Percentiles rank a stretch among this genome's conserved stretches.
phyloP scores from a whole-genome alignment of 2,888 invertebrate genomes.

The Hartigia nigra region DNA sequence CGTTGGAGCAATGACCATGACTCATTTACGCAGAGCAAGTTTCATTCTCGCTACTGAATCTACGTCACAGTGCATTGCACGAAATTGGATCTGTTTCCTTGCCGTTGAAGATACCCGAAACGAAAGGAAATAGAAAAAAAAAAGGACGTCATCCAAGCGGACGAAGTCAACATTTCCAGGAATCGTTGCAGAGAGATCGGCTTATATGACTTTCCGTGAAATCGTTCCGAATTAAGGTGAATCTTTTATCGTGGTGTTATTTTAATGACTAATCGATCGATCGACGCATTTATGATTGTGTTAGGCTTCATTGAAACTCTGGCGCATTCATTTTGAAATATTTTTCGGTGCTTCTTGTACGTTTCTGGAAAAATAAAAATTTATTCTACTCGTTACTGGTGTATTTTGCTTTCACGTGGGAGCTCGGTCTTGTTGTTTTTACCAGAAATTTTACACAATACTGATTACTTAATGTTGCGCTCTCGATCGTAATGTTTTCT shows the following conservation, averaged over 20 bases:
- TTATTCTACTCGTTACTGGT: neutral
- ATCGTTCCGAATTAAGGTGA: neutral
- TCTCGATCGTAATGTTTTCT: neutral
- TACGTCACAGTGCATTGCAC: neutral
- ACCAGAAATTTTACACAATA: neutral
- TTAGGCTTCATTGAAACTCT: neutral
- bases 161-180: neutral
- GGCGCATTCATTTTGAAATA: neutral
- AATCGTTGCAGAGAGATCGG: neutral
- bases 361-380: neutral
- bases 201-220: neutral
- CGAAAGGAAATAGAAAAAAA: neutral
- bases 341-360: neutral
- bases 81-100: neutral
- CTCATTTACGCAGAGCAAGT: slow-evolving; percentile 38
- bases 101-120: neutral
- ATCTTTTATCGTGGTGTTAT: neutral
- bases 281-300: neutral
- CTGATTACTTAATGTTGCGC: neutral
- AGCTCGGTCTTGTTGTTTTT: neutral
- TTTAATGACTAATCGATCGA: neutral
- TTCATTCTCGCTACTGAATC: slow-evolving; percentile 23
- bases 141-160: neutral
- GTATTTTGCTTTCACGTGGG: neutral
- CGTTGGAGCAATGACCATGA: slow-evolving; percentile 36